These are phyloP conservation scores for Macropis europaea DNA, from an alignment of 2,888 invertebrate genomes.

Conservation along the genomic window DNA sequence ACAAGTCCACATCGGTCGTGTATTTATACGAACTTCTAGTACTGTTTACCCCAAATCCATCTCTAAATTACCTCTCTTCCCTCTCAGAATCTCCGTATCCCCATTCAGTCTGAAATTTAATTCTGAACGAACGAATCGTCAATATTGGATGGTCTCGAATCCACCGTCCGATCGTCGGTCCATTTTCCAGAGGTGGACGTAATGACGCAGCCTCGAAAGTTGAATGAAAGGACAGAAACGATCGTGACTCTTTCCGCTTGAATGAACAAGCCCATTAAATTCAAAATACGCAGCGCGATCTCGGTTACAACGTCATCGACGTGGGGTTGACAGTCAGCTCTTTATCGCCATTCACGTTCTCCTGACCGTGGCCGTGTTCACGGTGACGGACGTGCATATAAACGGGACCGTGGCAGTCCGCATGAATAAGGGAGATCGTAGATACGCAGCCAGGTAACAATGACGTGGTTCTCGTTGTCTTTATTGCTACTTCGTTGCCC, in stretches of 20 bases:
- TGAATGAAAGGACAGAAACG: background rate
- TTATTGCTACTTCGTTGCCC: conserved; percentile 58
- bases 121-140: too few relatives aligned
- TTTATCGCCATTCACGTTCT: conserved; percentile 53
- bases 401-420: conserved; percentile 33
- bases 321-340: conserved; percentile 38
- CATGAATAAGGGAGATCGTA: conserved; percentile 58
- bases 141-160: too few relatives aligned
- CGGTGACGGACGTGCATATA: conserved; percentile 56
- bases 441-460: conserved; percentile 47
- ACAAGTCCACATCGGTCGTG: too few relatives aligned
- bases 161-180: too few relatives aligned
- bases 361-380: conserved; percentile 50
- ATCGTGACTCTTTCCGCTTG: background rate
- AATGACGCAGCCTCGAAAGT: too few relatives aligned
- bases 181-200: too few relatives aligned
- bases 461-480: conserved; percentile 48
- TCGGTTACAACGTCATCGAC: conserved; percentile 26
- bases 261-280: background rate
- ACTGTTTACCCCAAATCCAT: too few relatives aligned
- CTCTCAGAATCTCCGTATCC: too few relatives aligned
- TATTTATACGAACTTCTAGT: too few relatives aligned
- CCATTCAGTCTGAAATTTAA: too few relatives aligned
- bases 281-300: conserved; percentile 4
- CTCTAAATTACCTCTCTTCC: too few relatives aligned